Base-by-base conservation (phyloP, 2,113 vertebrate genomes). In the Oreotrochilus melanogaster region DNA sequence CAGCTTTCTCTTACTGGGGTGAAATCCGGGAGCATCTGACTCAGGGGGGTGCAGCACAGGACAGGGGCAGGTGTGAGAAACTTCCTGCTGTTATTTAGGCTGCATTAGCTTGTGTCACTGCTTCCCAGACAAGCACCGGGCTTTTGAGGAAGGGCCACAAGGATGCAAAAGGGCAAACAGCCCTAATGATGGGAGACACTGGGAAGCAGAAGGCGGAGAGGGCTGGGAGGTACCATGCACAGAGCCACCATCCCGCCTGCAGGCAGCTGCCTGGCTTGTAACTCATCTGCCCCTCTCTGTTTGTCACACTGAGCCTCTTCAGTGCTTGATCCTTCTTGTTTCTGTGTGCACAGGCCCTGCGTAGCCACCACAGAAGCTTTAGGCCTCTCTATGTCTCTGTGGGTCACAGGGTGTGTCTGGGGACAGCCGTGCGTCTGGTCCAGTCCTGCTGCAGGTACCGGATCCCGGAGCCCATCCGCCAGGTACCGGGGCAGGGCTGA, bases 391-490 rank as follows among this genome's bases (percentile, higher is more conserved):
- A 99, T 1, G 53, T 99, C 53, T 99, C 99, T 0, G 98, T 99
- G 86, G 99, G 99, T 56, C 99, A 99, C 97, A 98, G 96, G 74
- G 98, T 98, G 85, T 98, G 98, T 66, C 97, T 99, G 97, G 98
- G 96, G 92, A 97, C 98, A 0, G 99, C 99, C 1, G 98, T 99
- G 69, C 97, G 92, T 18, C 98, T 99, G 12, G 99, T 99, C 67
- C 96, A 86, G 27, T 71, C 96, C 95, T 99, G 99, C 98, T 99
- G 99, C 97, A 97, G 95, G 13, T 99, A 98, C 98, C 98, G 99
- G 18, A 74, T 99, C 71, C 99, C 99, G 0, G 99, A 99, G 97
- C 99, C 99, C 47, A 98, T 99, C 98, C 98, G 99, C 61, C 99
- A 99, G 99, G 99, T 99, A 96, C 11, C n/a, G 10, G 18, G 7